phyloP scores from a whole-genome alignment of 2,113 vertebrate species.

The Coryphaenoides rupestris region DNA sequence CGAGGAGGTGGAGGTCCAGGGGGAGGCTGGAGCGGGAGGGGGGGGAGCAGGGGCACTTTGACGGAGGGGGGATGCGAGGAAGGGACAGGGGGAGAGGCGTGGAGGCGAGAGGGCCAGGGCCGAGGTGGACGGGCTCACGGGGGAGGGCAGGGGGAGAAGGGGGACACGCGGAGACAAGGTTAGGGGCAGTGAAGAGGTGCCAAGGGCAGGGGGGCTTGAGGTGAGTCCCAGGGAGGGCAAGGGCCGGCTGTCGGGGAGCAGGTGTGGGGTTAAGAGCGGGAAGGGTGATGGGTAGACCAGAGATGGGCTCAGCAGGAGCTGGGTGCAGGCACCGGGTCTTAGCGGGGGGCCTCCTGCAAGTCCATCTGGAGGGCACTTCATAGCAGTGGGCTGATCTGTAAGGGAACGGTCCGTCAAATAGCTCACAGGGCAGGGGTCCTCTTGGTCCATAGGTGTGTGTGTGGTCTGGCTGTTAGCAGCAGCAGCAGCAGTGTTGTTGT shows the following conservation, averaged over 20 bases:
- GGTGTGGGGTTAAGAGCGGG: not conserved
- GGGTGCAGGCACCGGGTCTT: not conserved
- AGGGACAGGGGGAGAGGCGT: slow-evolving; percentile 21
- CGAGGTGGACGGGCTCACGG: slow-evolving; percentile 17
- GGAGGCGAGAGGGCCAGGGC: slow-evolving; percentile 31
- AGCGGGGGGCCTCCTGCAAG: not conserved
- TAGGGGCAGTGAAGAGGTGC: not conserved
- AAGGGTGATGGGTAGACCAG: slow-evolving; percentile 12
- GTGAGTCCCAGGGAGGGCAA: slow-evolving; percentile 47
- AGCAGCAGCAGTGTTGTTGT: too few species aligned
- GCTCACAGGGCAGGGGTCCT: slow-evolving; percentile 9
- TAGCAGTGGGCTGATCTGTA: not conserved
- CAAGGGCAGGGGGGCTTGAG: slow-evolving; percentile 7
- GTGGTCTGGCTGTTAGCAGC: too few species aligned
- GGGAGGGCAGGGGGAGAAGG: slow-evolving; percentile 28
- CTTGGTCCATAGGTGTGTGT: not conserved
- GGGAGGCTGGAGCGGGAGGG: not conserved
- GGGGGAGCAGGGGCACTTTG: not conserved
- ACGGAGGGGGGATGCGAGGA: slow-evolving; percentile 8
- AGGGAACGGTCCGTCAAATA: not conserved
- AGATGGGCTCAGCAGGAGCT: slow-evolving; percentile 42
- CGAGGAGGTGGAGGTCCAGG: not conserved
- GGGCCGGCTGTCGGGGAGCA: slow-evolving; percentile 18
- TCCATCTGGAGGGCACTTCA: not conserved
- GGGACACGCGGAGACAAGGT: slow-evolving; percentile 29